Conservation (phyloP, 2,888 invertebrate species). For the Seladonia tumulorum region DNA sequence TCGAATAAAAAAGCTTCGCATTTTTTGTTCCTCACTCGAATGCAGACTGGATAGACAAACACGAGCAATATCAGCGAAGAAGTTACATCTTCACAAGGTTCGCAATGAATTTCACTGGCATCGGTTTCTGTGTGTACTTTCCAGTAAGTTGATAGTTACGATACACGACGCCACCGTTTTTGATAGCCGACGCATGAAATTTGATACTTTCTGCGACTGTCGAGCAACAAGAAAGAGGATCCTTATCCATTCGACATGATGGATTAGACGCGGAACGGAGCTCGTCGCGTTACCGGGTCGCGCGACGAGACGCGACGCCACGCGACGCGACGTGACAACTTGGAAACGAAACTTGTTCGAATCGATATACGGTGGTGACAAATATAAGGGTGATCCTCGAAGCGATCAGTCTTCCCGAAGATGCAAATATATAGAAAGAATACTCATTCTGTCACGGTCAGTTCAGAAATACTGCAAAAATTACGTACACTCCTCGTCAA, state of each 20-base stretch:
- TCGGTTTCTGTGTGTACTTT: background rate
- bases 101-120: background rate
- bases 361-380: slow-evolving; percentile 35
- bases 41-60: background rate
- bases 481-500: no score
- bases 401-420: background rate
- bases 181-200: slow-evolving; percentile 21
- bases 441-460: no score
- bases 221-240: slow-evolving; percentile 20
- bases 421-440: background rate
- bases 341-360: slow-evolving; percentile 26
- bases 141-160: background rate
- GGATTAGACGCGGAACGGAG: slow-evolving; percentile 28
- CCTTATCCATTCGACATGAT: slow-evolving; percentile 25
- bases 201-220: slow-evolving; percentile 25
- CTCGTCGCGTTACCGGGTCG: background rate
- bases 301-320: background rate
- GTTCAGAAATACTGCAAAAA: no score
- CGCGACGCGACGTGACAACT: slow-evolving; percentile 41
- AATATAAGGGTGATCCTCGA: slow-evolving; percentile 4
- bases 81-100: background rate
- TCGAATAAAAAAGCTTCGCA: background rate
- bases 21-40: background rate
- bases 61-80: background rate
- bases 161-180: background rate